A percentile compares a stretch with the other conserved stretches of the same genome.
These are phyloP conservation scores for Flabesymbios commensalis DNA, from an alignment of 2,888 invertebrate species.

Conservation along the genomic window DNA sequence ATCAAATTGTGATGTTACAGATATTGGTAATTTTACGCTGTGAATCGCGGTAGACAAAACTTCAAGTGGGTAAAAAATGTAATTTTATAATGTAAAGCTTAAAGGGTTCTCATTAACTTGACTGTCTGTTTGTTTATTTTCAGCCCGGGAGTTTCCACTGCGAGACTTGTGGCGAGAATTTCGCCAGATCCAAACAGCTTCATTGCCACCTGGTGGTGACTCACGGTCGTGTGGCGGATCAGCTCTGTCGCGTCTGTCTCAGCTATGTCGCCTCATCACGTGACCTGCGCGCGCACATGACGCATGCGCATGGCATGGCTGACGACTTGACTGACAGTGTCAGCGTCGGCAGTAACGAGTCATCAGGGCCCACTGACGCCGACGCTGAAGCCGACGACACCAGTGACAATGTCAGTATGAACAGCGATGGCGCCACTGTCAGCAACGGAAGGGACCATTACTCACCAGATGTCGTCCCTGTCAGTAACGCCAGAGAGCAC, in stretches of 20 bases:
- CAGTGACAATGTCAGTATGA: background rate
- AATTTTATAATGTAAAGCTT: background rate
- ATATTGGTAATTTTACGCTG: too few relatives aligned
- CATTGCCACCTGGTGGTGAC: background rate
- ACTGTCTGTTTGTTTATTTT: too few relatives aligned
- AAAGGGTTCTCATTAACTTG: too few relatives aligned
- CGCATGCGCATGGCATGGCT: background rate
- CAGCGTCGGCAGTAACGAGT: background rate
- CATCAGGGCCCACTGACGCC: background rate
- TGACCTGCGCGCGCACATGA: background rate
- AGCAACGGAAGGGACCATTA: background rate
- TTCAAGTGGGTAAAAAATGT: conserved; percentile 16
- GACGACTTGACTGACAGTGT: background rate
- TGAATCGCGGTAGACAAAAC: too few relatives aligned
- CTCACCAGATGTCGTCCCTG: background rate
- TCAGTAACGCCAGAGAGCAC: background rate
- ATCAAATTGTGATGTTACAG: too few relatives aligned
- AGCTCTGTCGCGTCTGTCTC: background rate
- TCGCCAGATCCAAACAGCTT: background rate
- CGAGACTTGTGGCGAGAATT: background rate
- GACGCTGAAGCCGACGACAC: background rate
- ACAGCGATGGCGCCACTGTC: background rate
- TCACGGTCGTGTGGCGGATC: background rate
- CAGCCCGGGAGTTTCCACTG: background rate
- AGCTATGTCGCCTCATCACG: background rate